Evolutionary conservation across 2,888 invertebrate species (phyloP).

Genomic region (Tuberolachnus salignus): DNA sequence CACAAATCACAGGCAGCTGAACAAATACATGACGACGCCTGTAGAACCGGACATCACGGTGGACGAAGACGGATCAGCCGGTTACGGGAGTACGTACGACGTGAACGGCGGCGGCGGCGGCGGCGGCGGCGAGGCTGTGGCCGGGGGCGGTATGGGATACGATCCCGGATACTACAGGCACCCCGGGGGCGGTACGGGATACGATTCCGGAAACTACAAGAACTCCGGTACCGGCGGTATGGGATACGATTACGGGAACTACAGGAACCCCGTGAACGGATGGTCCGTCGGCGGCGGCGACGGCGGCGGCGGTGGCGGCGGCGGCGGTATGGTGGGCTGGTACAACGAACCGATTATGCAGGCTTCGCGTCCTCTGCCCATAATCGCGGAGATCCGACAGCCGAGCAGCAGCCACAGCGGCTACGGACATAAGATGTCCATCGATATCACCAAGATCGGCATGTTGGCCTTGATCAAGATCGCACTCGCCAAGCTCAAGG

Average conservation of each 20-base stretch:
- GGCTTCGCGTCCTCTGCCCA: constrained; percentile 20
- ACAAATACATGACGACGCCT: constrained; percentile 22
- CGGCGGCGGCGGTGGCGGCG: too few species aligned
- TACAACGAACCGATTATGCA: constrained; percentile 21
- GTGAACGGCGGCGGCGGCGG: constrained; percentile 10
- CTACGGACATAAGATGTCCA: constrained; percentile 43
- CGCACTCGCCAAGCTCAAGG: constrained; percentile 59
- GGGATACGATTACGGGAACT: too few species aligned
- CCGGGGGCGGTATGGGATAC: neutral
- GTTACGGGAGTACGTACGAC: constrained; percentile 38
- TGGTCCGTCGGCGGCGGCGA: too few species aligned
- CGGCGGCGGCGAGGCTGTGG: too few species aligned
- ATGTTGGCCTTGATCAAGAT: constrained; percentile 59
- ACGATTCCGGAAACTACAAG: constrained; percentile 20
- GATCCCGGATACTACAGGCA: constrained; percentile 6
- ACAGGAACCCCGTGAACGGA: too few species aligned
- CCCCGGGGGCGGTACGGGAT: neutral
- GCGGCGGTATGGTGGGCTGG: constrained; percentile 16
- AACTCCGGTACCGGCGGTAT: neutral
- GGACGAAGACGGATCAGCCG: constrained; percentile 38
- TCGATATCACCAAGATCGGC: constrained; percentile 58
- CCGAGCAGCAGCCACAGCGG: neutral
- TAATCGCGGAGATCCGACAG: constrained; percentile 45
- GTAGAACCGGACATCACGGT: constrained; percentile 19
- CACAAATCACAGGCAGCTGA: constrained; percentile 39